Evolutionary conservation across 2,888 invertebrate genomes (phyloP), one percentile per base, ranked within the genome.

Genomic region (Scrobipalpa costella): DNA sequence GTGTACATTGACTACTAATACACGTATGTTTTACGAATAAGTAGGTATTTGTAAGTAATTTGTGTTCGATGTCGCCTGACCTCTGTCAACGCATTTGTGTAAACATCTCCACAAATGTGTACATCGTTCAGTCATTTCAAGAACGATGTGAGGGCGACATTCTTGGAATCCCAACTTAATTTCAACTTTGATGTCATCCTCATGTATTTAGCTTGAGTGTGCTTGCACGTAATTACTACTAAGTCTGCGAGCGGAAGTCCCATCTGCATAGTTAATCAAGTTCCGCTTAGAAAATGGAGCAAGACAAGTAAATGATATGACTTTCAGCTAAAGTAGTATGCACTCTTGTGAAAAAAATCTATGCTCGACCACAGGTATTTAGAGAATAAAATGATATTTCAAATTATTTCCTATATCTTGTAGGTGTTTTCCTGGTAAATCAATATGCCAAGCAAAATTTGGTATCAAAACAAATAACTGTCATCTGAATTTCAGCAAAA

Each of bases 31-130:
- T n/a, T 2, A 40, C 40, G 13, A 40, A 40, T 40, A 40, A 40
- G 40, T 40, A 40, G 40, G 40, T 40, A 40, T 40, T 40, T 40
- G 40, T 40, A 40, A 40, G 40, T 40, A 40, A 40, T 40, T 40
- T 40, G 40, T 40, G 40, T 40, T 40, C 40, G 13, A 40, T 40
- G 40, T n/a, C n/a, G n/a, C n/a, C n/a, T 36, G 57, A 36, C 57
- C 57, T 57, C 36, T 15, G 36, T 1, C 15, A 36, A n/a, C n/a
- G n/a, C 57, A 57, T 36, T 57, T 57, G 36, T 36, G 8, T 36
- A 34, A 57, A 57, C 57, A 57, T 57, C 57, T 57, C 36, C 17
- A 17, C 40, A 40, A 40, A 40, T 40, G 40, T 40, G 40, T 40
- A 40, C 40, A 40, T 13, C 13, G 40, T 40, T 40, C 13, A 40